Evolutionary conservation across 2,797 vertebrate genomes (phyloP), one percentile per base, ranked within the genome.

Genomic region (Sarcoramphus papa): DNA sequence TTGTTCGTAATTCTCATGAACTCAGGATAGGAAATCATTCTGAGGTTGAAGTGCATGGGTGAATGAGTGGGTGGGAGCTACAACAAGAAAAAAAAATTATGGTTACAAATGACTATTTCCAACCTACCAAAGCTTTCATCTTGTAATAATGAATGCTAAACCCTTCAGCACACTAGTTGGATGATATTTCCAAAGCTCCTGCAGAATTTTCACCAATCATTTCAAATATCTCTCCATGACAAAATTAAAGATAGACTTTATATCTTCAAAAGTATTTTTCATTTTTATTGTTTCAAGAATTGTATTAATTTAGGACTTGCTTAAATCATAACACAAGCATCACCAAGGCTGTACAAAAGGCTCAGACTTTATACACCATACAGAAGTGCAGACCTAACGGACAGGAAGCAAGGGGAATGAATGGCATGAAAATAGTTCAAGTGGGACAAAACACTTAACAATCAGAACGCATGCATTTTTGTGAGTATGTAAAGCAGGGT

Each of bases 1-100:
- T 96, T 95, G 95, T 92, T 93, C 47, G 1, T 24, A 64, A 91
- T 98, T 98, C 97, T 97, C 98, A 98, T 8, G 96, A 96, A 98
- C 96, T 90, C 80, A 15, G 72, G 47, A 88, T 70, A 97, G 95
- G 95, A 98, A 97, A 96, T 75, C 53, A 73, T 83, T 96, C 93
- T 4, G 75, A 97, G 96, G 95, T 75, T 83, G 88, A 85, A 96
- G 96, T 94, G 92, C 93, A 96, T 43, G 92, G 95, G 93, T 50
- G 63, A 97, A 87, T 1, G 64, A 96, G 97, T 85, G 96, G 95
- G 97, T 94, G 96, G 96, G 93, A 97, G 82, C 85, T 35, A 73
- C 85, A 73, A 70, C 21, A 69, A 65, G 22, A 47, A 74, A 80
- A 81, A 70, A 64, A 56, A 67, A 23, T 6, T 17, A 85, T 23